Conservation (phyloP, 2,888 invertebrate species). For the Trisateles emortualis region DNA sequence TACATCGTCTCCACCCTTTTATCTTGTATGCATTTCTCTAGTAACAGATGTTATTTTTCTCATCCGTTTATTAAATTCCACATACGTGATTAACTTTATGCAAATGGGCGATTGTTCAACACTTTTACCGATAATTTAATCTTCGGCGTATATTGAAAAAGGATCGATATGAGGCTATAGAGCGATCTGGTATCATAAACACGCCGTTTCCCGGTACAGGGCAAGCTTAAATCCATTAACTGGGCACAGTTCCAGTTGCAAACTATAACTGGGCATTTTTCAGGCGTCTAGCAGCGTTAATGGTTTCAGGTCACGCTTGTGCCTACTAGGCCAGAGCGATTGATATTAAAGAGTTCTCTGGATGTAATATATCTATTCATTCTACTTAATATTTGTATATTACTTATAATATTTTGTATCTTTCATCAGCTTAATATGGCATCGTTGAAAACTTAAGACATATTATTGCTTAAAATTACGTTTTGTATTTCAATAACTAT, state of each 20-base stretch:
- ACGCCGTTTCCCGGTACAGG: conserved; percentile 6
- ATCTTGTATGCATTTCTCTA: neutral
- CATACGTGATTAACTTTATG: neutral
- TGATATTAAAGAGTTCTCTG: neutral
- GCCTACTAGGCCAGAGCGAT: neutral
- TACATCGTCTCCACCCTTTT: neutral
- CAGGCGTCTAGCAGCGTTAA: neutral
- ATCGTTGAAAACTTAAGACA: too few species aligned
- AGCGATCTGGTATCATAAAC: conserved; percentile 6
- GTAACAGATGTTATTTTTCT: neutral
- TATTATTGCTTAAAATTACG: too few species aligned
- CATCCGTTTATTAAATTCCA: neutral
- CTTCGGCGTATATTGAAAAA: neutral
- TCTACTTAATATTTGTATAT: too few species aligned
- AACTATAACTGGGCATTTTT: conserved; percentile 37
- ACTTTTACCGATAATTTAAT: neutral
- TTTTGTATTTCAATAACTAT: too few species aligned
- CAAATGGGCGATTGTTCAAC: neutral
- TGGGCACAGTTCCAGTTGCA: conserved; percentile 46
- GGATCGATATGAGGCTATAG: conserved; percentile 2
- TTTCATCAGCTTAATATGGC: too few species aligned
- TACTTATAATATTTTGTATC: neutral
- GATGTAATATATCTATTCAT: too few species aligned
- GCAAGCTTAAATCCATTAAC: conserved; percentile 38
- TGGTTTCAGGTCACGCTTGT: conserved; percentile 1